Percentiles rank a stretch among this genome's conserved stretches.
phyloP scores from a whole-genome alignment of 2,113 vertebrate genomes.

The Elephas maximus region DNA sequence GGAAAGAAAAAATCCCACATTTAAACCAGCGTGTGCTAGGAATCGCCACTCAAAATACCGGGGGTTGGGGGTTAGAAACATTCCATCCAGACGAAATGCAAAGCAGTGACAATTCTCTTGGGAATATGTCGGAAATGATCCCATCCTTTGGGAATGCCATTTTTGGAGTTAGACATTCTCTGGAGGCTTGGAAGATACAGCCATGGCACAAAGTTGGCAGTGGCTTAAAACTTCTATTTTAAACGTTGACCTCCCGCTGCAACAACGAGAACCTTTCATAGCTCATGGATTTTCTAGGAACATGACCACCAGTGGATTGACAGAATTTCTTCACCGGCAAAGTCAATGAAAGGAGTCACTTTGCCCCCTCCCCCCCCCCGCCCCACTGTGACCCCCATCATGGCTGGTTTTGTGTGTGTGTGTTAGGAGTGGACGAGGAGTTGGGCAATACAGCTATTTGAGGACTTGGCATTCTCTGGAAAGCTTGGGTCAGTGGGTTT shows the following conservation, averaged over 20 bases:
- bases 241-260: conserved; percentile 47
- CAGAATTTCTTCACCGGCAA: neutral
- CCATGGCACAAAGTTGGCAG: conserved; percentile 65
- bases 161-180: conserved; percentile 53
- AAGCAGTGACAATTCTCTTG: neutral
- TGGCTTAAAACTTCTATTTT: conserved; percentile 51
- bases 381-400: neutral
- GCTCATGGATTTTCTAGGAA: conserved; percentile 69
- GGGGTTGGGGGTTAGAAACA: neutral
- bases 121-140: neutral
- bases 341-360: neutral
- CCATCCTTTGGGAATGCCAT: conserved; percentile 13
- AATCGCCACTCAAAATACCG: neutral
- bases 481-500: neutral
- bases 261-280: neutral
- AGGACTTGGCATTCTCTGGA: neutral
- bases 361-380: no score
- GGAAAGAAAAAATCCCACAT: neutral
- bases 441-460: neutral
- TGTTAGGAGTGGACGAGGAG: neutral
- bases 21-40: neutral
- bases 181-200: conserved; percentile 48
- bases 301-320: neutral
- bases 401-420: neutral
- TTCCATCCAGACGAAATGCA: neutral